Percentiles rank a stretch among this genome's conserved stretches.
These are phyloP conservation scores for Eupeodes latifasciatus DNA, from an alignment of 2,888 invertebrate genomes.

Conservation along the genomic window DNA sequence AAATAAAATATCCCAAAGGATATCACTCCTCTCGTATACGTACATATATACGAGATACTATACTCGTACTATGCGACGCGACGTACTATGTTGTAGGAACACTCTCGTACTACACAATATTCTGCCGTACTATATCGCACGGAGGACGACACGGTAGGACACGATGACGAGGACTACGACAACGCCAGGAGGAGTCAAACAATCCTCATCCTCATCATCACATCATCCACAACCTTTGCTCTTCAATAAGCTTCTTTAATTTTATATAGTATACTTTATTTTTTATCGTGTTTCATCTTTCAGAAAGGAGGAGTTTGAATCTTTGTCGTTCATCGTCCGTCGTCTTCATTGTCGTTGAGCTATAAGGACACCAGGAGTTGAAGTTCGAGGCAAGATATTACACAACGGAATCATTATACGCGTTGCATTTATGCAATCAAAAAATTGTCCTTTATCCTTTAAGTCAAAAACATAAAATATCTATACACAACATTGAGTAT, in stretches of 20 bases:
- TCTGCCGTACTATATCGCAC: constrained; percentile 23
- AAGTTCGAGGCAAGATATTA: constrained; percentile 19
- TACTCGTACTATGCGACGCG: not conserved
- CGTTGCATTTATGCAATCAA: constrained; percentile 61
- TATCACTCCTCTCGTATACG: constrained; percentile 16
- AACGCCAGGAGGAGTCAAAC: constrained; percentile 32
- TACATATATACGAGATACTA: not conserved
- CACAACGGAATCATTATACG: constrained; percentile 51
- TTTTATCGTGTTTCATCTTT: constrained; percentile 26
- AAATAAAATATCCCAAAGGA: constrained; percentile 68
- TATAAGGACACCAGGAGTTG: constrained; percentile 17
- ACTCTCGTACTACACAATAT: not conserved
- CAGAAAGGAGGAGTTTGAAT: not conserved
- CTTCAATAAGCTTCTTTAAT: constrained; percentile 50
- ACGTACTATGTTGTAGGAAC: constrained; percentile 1
- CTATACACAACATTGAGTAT: not conserved
- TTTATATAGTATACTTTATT: not conserved
- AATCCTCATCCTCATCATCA: constrained; percentile 11
- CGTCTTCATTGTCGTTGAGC: not conserved
- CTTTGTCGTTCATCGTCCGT: constrained; percentile 1
- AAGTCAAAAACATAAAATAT: not conserved
- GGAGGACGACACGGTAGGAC: not conserved
- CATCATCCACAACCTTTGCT: constrained; percentile 39
- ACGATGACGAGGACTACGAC: not conserved
- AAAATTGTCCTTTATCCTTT: constrained; percentile 37